Base-by-base conservation (phyloP, 2,888 invertebrate genomes). In the Melanostoma scalare region DNA sequence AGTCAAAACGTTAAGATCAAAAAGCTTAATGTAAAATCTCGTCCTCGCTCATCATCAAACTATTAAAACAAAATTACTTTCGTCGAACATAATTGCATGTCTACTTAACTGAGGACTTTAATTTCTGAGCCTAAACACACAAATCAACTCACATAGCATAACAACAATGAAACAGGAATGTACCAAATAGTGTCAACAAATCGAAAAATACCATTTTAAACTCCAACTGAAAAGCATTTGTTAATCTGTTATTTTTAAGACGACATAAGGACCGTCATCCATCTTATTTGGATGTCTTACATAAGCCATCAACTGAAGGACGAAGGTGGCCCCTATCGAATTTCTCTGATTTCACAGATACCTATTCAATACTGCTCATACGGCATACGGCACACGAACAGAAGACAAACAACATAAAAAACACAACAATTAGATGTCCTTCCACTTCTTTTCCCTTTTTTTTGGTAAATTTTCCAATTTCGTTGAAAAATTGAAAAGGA, bases 301-400 rank as follows among this genome's bases (percentile, higher is more conserved):
- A 79, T 67, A 79, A 63, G 75, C 52, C 60, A 3, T 38, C 20
- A 56, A 69, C 56, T 56, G 68, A 58, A 63, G 68, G 50, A 48
- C 58, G 58, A 78, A 77, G 77, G 77, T 63, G 81, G 78, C 30
- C 50, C 42, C 35, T 73, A 82, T 82, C 78, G 73, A 48, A 74
- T 82, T 78, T 78, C 82, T 65, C 58, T 73, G 55, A 72, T 67
- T 10, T 33, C 3, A 42, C 58, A 44, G 52, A 46, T 48, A 68
- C 61, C 50, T 20, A 20, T 20, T 20, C 50, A 61, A 60, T 60
- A 38, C 53, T 6, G 9, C 63, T 55, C 52, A 74, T 69, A 78
- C 65, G 78, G 68, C 52, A 74, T 69, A 78, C 65, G 78, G 68
- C 78, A 82, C 78, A 82, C 73, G 78, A 77, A 77, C n/a, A 38